Base-by-base conservation (phyloP, 2,113 vertebrate genomes). In the Haemorhous mexicanus region DNA sequence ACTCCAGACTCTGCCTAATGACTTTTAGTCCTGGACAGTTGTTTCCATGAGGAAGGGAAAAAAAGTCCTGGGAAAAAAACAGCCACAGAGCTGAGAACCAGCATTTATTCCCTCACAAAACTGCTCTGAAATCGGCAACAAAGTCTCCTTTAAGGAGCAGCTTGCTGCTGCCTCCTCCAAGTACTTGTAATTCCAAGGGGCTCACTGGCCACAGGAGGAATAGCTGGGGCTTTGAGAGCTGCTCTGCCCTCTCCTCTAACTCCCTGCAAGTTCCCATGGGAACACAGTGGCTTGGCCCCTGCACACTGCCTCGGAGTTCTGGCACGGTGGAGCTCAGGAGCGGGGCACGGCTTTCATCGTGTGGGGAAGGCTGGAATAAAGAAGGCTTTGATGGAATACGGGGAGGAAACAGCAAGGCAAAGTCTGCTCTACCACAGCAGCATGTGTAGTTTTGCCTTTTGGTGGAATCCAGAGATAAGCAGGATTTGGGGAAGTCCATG, bases 201-300 rank as follows among this genome's bases (percentile, higher is more conserved):
- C 96, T 94, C 87, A 87, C 89, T 87, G 84, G 94, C 84, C 87
- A 74, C 4, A 3, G 90, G 47, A 95, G 90, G 33, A 95, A 93
- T 72, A 94, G 91, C 91, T 58, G 84, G 87, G 79, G 91, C 95
- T 96, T 94, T 95, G 87, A 95, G 82, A 84, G 87, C 76, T 30
- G 78, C 80, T 88, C 82, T 95, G 89, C 66, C 76, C 68, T 80
- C 84, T 83, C 77, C 79, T 84, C 68, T 84, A 77, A 55, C 61
- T 87, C 70, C 9, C 75, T 47, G 39, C 10, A 12, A 39, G 92
- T 97, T 96, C 96, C 96, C 96, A 96, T 97, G 96, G 96, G 94
- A 97, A 96, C 90, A 33, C 4, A 2, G 90, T n/a, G 93, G 90
- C 41, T 72, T 97, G 95, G 94, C 92, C 82, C 43, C 58, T 7